Conservation (phyloP, 2,113 vertebrate species). For the Cariama cristata region DNA sequence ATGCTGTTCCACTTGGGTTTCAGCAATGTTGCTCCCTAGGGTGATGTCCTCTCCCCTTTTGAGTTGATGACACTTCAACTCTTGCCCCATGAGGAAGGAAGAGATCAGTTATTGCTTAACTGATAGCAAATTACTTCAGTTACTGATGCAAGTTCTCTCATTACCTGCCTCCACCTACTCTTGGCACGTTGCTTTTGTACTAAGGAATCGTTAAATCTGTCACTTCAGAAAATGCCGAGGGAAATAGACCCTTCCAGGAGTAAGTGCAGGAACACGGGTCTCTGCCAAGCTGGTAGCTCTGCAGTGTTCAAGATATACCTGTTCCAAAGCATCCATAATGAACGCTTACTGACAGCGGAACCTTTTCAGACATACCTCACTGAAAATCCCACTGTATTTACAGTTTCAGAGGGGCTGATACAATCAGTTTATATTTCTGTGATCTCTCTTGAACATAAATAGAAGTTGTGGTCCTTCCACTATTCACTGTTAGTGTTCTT, state of each 20-base stretch:
- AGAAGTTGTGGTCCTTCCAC: background rate
- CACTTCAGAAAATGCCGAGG: background rate
- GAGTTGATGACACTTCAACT: background rate
- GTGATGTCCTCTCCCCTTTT: background rate
- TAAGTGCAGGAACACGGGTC: background rate
- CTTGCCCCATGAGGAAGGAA: background rate
- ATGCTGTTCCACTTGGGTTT: background rate
- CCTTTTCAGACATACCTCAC: background rate
- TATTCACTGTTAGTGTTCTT: no score
- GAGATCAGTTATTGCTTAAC: background rate
- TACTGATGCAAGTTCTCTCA: background rate
- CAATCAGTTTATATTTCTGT: accelerated
- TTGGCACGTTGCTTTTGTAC: background rate
- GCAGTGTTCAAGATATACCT: background rate
- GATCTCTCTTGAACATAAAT: background rate
- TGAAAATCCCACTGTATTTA: background rate
- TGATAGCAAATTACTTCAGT: background rate
- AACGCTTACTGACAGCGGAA: background rate
- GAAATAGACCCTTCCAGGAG: background rate
- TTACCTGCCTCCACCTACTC: background rate
- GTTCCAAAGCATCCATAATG: background rate
- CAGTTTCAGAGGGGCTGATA: background rate
- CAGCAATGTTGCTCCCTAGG: background rate
- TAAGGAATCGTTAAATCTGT: background rate
- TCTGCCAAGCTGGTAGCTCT: background rate